Base-by-base conservation (phyloP, 2,113 vertebrate genomes). In the Corydoras maculifer region DNA sequence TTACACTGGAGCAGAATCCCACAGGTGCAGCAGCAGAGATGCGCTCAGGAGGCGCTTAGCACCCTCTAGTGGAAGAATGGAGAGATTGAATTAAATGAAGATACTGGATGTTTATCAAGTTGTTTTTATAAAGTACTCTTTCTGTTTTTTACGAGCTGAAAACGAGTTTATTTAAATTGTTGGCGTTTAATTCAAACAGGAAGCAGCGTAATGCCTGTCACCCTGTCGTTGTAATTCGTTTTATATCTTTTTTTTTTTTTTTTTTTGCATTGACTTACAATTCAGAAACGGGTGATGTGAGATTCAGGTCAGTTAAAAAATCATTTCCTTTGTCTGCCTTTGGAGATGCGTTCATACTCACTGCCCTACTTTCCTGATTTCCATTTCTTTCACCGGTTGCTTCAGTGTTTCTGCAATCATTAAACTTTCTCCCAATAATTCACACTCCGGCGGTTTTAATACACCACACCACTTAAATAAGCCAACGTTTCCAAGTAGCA, bases 31-130 rank as follows among this genome's bases (percentile, higher is more conserved):
- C 12, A 62, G 12, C 65, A 53, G 14, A 62, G 12, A 10, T 29
- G 59, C 48, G 58, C 80, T 82, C 69, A 73, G 65, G 79, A 82
- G 74, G 81, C 75, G 77, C 78, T 83, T 78, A 84, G 72, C 80
- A 65, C 85, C 82, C 84, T 84, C 86, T 87, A 86, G 83, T 87
- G 84, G 84, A 75, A 68, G 73, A 80, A 9, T 62, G 3, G 3
- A 65, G 73, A 75, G 68, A 69, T 77, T 75, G 71, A 2, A 49
- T 12, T 25, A 1, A 8, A 8, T 14, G 3, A 4, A 53, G 51
- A 53, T 53, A 14, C 13, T 14, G 13, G 35, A 43, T 43, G 35
- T 43, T 43, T 43, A 25, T 25, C 18, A 25, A 1, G 18, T 43
- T 43, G 4, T 43, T 43, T 43, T 43, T 43, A 43, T 43, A 43